Base-by-base conservation (phyloP, 2,797 vertebrate species). In the Danio tinwini region DNA sequence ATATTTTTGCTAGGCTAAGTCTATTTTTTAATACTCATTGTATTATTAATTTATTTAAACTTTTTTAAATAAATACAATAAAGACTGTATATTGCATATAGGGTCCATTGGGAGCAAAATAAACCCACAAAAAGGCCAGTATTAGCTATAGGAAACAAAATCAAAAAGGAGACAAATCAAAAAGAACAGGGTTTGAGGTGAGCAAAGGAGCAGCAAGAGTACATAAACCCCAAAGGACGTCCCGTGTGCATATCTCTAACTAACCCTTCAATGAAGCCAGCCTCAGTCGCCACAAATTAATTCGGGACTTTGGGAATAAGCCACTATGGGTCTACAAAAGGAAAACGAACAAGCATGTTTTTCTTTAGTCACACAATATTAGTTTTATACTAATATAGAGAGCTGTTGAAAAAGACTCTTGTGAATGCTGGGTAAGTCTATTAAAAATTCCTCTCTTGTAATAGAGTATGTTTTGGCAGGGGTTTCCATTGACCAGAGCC, bases 241-340 rank as follows among this genome's bases (percentile, higher is more conserved):
- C 78, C 81, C 45, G 64, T 73, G 50, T 69, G 75, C 59, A 52
- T 79, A 67, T 76, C 75, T 81, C 77, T 82, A 55, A 64, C 64
- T 59, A 82, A 69, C 42, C 53, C 74, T 13, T 56, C 14, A 81
- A 83, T 76, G 16, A 81, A 75, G 71, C 40, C 56, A 56, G 71
- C 49, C 21, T 81, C 61, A 50, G 49, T 76, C 61, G 5, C 59
- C 72, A 74, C 72, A 81, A 80, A 85, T 83, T 83, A 83, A 85
- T 85, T 64, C 7, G 56, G 84, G 79, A 83, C 75, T 83, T 64
- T 76, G 84, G 84, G 82, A 83, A 76, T 81, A 76, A 76, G 68
- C 47, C 79, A 7, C 81, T 50, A 49, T 52, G 67, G 62, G 76
- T 76, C 44, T 29, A 44, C 49, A 71, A 49, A 68, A 73, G 72